phyloP scores from a whole-genome alignment of 2,113 vertebrate genomes.

The Tachycineta bicolor region DNA sequence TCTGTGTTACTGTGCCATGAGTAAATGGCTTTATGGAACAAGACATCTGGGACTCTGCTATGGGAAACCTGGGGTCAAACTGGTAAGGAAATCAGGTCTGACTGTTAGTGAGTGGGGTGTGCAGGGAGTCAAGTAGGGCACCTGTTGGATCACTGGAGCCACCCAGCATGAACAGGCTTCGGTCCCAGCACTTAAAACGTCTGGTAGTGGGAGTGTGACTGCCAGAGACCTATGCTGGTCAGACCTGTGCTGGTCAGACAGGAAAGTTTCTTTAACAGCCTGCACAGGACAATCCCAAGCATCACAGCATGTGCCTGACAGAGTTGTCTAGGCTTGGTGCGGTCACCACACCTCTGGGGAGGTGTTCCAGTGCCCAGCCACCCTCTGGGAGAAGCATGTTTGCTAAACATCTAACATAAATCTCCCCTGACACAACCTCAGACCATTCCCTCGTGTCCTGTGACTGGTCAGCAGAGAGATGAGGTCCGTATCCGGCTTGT shows the following conservation, averaged over 20 bases:
- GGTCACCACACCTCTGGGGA: background rate
- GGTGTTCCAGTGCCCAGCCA: background rate
- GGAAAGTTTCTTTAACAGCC: background rate
- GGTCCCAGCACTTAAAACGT: background rate
- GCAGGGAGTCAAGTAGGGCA: background rate
- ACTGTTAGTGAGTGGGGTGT: background rate
- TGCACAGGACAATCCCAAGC: background rate
- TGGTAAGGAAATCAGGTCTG: background rate
- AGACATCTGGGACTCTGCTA: background rate
- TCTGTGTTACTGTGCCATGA: background rate
- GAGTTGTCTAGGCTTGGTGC: background rate
- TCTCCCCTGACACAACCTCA: background rate
- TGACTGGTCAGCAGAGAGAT: background rate
- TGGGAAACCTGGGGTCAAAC: no score
- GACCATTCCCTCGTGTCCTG: background rate
- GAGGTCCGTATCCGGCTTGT: background rate
- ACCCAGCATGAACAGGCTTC: fast-evolving
- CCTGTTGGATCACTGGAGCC: background rate
- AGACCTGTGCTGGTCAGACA: background rate
- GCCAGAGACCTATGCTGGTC: background rate
- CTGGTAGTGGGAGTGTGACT: background rate
- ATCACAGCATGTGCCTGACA: background rate
- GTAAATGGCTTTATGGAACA: background rate
- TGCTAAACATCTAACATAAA: background rate
- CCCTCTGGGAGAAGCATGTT: background rate